Evolutionary conservation across 2,888 invertebrate genomes (phyloP).

Genomic region (Meteorus colon): DNA sequence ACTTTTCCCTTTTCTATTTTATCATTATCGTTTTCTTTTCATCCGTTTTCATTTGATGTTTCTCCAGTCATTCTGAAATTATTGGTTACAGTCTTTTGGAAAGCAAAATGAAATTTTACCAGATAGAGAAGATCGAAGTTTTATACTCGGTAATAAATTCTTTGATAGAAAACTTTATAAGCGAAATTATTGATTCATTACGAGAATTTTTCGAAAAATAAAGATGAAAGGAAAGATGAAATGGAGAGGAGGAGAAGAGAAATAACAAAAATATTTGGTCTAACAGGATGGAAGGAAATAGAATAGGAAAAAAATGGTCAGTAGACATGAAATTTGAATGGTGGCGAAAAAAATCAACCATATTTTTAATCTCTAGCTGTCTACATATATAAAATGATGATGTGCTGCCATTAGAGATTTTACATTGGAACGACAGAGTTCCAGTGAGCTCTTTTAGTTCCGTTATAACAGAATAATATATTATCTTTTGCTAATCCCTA

Average conservation of each 20-base stretch:
- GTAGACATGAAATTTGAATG: background rate
- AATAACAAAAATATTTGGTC: background rate
- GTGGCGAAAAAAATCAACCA: background rate
- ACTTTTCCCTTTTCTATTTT: background rate
- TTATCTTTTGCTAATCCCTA: constrained; percentile 55
- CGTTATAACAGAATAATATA: constrained; percentile 57
- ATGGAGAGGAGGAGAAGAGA: background rate
- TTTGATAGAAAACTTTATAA: background rate
- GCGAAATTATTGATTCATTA: background rate
- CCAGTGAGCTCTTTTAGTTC: constrained; percentile 49
- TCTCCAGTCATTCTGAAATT: background rate
- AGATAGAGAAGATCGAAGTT: background rate
- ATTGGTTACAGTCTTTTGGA: constrained; percentile 11
- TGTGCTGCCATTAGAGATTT: background rate
- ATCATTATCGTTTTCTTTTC: constrained; percentile 2
- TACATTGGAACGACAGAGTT: constrained; percentile 40
- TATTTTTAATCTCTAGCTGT: background rate
- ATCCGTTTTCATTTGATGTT: background rate
- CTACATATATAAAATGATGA: background rate
- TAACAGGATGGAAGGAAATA: background rate
- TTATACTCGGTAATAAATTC: background rate
- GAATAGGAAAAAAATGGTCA: background rate
- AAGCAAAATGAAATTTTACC: background rate
- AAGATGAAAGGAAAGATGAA: background rate
- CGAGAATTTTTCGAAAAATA: background rate